Base-by-base conservation (phyloP, 1,140 invertebrate species). In the Lepeophtheirus salmonis region DNA sequence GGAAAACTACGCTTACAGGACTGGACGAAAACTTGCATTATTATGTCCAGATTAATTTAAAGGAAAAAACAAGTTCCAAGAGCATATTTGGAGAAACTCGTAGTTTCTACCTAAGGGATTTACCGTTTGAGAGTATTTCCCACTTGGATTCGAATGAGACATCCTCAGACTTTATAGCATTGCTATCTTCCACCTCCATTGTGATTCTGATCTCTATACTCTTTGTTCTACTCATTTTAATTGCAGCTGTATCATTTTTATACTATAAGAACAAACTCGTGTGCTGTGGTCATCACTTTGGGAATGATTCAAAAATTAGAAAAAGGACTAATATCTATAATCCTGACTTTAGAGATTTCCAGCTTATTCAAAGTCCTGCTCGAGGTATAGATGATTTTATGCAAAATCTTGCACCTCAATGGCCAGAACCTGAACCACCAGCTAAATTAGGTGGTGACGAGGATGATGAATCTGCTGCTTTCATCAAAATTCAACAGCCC, bases 391-490 rank as follows among this genome's bases (percentile, higher is more conserved):
- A 21, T 17, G 56, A 50, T 25, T 60, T 60, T 22, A 60, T 63
- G 49, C 22, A 18, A 3, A 56, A 30, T 57, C 16, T 54, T 14
- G 50, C 62, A 0, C 50, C 56, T 21, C 50, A 53, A 14, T 41
- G 64, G 50, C 50, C 63, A 14, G 58, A 25, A 25, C 26, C 52
- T 24, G 49, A 55, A 24, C 56, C n/a, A 6, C 30, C 30, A n/a
- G 41, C 20, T 60, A 52, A 25, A 21, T 25, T n/a, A 62, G 60
- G 17, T 12, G 17, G 13, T 2, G 55, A 25, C 1, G 26, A 18
- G 20, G 17, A 16, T 41, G 22, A 26, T 25, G 55, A 57, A 17
- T n/a, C 26, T 1, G 26, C 20, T 24, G 52, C 52, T 4, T 23
- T 57, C 16, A n/a, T 41, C 21, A 57, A 57, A 21, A 13, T 14